Evolutionary conservation across 1,140 invertebrate genomes (phyloP).

Genomic region (Drosophila cardini): DNA sequence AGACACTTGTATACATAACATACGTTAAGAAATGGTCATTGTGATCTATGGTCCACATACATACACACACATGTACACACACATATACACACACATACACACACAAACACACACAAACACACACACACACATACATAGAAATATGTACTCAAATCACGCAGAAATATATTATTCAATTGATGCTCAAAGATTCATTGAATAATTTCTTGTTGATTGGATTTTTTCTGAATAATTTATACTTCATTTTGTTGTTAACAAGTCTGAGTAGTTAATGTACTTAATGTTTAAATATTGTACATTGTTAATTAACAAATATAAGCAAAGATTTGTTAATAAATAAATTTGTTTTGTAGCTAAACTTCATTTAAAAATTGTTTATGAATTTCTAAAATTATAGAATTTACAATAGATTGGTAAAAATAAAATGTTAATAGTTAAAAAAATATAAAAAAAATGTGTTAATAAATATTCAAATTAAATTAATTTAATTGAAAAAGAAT

Average conservation of each 20-base stretch:
- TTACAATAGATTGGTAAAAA: too few relatives aligned
- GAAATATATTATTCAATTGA: not conserved
- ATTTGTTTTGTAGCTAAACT: too few relatives aligned
- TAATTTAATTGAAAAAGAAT: too few relatives aligned
- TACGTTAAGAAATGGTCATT: not conserved
- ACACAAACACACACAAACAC: not conserved
- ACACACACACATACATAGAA: not conserved
- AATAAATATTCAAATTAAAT: too few relatives aligned
- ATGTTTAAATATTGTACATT: too few relatives aligned
- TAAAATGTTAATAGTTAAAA: too few relatives aligned
- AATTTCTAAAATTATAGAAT: too few relatives aligned
- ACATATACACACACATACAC: not conserved
- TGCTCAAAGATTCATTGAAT: not conserved
- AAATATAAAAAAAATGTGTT: too few relatives aligned
- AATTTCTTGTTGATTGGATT: not conserved
- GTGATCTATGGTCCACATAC: not conserved
- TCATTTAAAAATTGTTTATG: too few relatives aligned
- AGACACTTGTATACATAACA: not conserved
- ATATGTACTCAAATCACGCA: constrained; percentile 6
- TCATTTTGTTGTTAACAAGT: not conserved
- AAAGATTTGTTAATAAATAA: too few relatives aligned
- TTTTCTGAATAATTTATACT: not conserved
- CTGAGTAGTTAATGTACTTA: too few relatives aligned
- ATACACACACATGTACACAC: not conserved
- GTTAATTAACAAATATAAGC: too few relatives aligned